These are phyloP conservation scores for Hemicentrotus pulcherrimus DNA, from an alignment of 35 echinoderm and acorn worm genomes.

Conservation along the genomic window DNA sequence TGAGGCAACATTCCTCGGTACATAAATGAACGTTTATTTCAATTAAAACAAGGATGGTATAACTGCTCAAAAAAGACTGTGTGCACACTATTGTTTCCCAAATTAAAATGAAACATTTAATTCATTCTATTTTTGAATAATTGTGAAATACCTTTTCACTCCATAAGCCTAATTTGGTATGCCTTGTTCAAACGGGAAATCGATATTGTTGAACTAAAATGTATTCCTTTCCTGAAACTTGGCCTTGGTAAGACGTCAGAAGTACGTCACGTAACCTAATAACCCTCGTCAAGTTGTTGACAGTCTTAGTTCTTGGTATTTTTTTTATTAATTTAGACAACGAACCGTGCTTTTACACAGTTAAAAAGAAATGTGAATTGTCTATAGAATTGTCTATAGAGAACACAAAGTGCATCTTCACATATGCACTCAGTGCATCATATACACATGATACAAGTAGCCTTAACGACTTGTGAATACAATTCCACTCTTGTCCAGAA, in stretches of 20 bases:
- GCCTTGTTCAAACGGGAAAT: not conserved
- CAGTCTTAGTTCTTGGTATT: not conserved
- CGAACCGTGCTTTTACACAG: not conserved
- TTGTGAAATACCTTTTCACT: not conserved
- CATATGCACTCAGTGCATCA: no score
- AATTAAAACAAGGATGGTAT: no score
- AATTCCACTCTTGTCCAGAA: no score
- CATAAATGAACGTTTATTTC: no score
- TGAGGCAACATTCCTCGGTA: no score
- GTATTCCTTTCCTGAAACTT: not conserved
- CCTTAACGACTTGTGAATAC: no score
- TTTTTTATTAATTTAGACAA: not conserved
- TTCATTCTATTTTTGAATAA: not conserved
- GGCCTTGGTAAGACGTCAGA: not conserved
- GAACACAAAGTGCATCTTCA: no score
- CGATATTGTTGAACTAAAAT: not conserved
- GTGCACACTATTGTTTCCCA: no score
- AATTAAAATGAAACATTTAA: no score
- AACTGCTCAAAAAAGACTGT: no score
- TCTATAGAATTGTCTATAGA: not conserved
- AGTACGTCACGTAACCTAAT: not conserved
- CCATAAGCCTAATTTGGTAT: not conserved
- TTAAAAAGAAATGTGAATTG: not conserved
- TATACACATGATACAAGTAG: no score
- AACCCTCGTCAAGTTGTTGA: not conserved